Base-by-base conservation (phyloP, 2,888 invertebrate genomes). In the Troilus luridus region DNA sequence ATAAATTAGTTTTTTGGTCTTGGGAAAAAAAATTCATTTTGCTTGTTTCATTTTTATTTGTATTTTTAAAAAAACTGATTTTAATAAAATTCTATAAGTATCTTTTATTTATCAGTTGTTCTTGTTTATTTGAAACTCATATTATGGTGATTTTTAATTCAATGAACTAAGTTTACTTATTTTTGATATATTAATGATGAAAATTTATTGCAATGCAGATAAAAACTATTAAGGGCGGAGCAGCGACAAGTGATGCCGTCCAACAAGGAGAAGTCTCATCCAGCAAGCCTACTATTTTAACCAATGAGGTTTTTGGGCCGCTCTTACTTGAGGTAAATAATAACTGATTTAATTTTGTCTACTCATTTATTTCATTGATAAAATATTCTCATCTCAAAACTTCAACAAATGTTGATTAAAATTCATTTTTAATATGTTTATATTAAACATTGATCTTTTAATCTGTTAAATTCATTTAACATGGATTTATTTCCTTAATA, bases 201-300 rank as follows among this genome's bases (percentile, higher is more conserved):
- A 9, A 14, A 10, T 58, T 21, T 88, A 9, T 24, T 59, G 7
- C 9, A 0, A 3, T 90, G 5, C 91, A 92, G 92, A 92, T 92
- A 88, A 89, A 85, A 88, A 88, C 88, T 54, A 96, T 96, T 93
- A 96, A 96, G 94, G 94, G 95, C n/a, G 56, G 93, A 92, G 93
- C 94, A 92, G 92, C 92, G 21, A 92, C 92, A 58, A 94, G 95
- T 93, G 96, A 96, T 95, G 98, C 98, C 93, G 98, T 98, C 93
- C 98, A 99, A 95, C 98, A 97, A 94, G 98, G 98, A 93, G 98
- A 99, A 95, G 98, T 99, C 93, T 98, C 98, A 93, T 98, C 98
- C 93, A 98, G 98, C 93, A 97, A 98, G 94, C 97, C 98, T 92
- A 96, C 95, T 93, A 95, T 97, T 93, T 94, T 97, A 93, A 95